Evolutionary conservation across 2,888 invertebrate species (phyloP).

Genomic region (Drosophila rubida): DNA sequence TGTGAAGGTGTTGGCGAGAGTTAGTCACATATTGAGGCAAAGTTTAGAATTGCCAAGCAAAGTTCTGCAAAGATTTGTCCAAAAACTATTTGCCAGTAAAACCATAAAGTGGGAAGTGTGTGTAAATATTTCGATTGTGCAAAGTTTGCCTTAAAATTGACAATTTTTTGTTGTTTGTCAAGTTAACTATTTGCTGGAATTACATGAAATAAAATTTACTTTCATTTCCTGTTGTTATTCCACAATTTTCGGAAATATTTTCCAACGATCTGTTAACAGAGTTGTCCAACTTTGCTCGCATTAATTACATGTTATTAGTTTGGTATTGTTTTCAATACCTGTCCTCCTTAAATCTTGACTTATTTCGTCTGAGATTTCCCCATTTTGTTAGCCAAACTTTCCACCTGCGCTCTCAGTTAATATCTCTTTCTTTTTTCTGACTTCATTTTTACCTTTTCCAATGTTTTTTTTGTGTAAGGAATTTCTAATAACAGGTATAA

Average conservation of each 20-base stretch:
- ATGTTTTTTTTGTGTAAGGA: not conserved
- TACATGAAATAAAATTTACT: not conserved
- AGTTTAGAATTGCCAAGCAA: constrained; percentile 13
- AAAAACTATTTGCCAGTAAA: constrained; percentile 35
- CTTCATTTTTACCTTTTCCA: not conserved
- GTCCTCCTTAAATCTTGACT: too few species aligned
- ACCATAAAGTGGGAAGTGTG: constrained; percentile 17
- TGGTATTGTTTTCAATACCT: not conserved
- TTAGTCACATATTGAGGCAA: constrained; percentile 16
- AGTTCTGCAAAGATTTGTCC: constrained; percentile 36
- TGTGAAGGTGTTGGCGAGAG: constrained; percentile 2
- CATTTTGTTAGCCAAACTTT: constrained; percentile 1
- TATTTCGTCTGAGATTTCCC: not conserved
- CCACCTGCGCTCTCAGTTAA: not conserved
- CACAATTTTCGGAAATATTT: not conserved
- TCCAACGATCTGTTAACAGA: not conserved
- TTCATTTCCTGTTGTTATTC: not conserved
- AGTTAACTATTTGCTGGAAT: too few species aligned
- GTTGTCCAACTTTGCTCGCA: too few species aligned
- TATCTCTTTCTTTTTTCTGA: not conserved
- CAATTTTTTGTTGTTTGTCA: not conserved
- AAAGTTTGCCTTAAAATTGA: not conserved
- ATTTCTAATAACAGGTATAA: constrained; percentile 26
- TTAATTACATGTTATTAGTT: not conserved
- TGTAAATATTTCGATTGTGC: constrained; percentile 21